Conservation (phyloP, 1,140 invertebrate species). For the Hetaerina americana region DNA sequence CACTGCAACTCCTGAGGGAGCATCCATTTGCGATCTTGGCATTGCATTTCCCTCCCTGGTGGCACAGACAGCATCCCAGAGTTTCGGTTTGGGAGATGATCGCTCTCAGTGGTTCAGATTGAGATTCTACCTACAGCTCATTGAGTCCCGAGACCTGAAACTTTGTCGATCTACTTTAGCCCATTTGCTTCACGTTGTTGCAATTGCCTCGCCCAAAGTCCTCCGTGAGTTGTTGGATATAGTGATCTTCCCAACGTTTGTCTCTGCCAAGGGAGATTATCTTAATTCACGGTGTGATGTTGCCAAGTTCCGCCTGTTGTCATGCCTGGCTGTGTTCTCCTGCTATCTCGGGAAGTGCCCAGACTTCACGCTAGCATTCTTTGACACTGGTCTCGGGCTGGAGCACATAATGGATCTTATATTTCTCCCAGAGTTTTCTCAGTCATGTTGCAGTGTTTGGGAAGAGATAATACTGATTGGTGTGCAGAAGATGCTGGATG, state of each 20-base stretch:
- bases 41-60: no score
- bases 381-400: constrained; percentile 36
- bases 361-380: constrained; percentile 42
- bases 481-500: constrained; percentile 29
- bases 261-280: constrained; percentile 36
- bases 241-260: constrained; percentile 46
- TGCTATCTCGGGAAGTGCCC: constrained; percentile 36
- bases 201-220: constrained; percentile 35
- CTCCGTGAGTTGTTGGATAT: constrained; percentile 41
- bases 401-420: constrained; percentile 39
- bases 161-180: constrained; percentile 39
- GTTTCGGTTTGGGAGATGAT: not conserved
- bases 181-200: constrained; percentile 43
- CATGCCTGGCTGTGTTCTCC: constrained; percentile 44
- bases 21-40: no score
- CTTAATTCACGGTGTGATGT: constrained; percentile 26
- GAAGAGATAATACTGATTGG: constrained; percentile 46
- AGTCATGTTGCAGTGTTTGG: constrained; percentile 42
- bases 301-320: constrained; percentile 41
- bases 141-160: constrained; percentile 38
- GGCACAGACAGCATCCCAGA: no score
- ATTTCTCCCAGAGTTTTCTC: constrained; percentile 36
- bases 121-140: constrained; percentile 42
- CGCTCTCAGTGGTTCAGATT: constrained; percentile 5
- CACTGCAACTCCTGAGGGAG: no score